Base-by-base conservation (phyloP, 1,140 invertebrate genomes). In the Euwallacea similis region DNA sequence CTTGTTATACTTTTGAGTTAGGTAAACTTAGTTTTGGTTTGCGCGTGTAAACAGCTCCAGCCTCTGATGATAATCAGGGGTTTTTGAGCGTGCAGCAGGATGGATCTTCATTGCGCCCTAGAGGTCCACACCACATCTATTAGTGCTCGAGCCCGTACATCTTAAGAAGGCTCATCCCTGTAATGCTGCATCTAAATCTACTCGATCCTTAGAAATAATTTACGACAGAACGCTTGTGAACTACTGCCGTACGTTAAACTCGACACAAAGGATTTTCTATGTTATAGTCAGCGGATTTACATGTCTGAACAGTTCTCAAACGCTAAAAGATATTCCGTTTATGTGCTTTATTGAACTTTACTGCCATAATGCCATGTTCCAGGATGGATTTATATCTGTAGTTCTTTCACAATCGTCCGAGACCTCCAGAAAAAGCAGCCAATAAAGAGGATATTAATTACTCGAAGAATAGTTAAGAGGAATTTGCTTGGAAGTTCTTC, bases 281-380 rank as follows among this genome's bases (percentile, higher is more conserved):
- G 46, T 54, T 54, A 41, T 9, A 65, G 16, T 53, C 63, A 46
- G 63, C 50, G 63, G 63, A 65, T 65, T 65, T 65, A 65, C 63
- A 65, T 65, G 63, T 65, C 63, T 65, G 63, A 65, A 42, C 16
- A 65, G 63, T 54, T 54, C 63, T 65, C 63, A 65, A 65, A 65
- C 21, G 41, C 43, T 63, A 63, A 50, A 63, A 42, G 61, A 63
- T 65, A 65, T 65, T 53, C 50, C 46, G 41, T 65, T 65, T 65
- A 65, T 7, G 41, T 65, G 63, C 50, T 54, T 65, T 65, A 65
- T 65, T 65, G 63, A 65, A 65, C 63, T n/a, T 54, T 54, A 65
- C 47, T 54, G 46, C 41, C 63, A 53, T 65, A 33, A 42, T 21
- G 41, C 46, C 4, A 33, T 4, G 21, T 4, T 33, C 21, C 21